Evolutionary conservation across 2,888 invertebrate genomes (phyloP).

Genomic region (Drosophila sordidapex): DNA sequence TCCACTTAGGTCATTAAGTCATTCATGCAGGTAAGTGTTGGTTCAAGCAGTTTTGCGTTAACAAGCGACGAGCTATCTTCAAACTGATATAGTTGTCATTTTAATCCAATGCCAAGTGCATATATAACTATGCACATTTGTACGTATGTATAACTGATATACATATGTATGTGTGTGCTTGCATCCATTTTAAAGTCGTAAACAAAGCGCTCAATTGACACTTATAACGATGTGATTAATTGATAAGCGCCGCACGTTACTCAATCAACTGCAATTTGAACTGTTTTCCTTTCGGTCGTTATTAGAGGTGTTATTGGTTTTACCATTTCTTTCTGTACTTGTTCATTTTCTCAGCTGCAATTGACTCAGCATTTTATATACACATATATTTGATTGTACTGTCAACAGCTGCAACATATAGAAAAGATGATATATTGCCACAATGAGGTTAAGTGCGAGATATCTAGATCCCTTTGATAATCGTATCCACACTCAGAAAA

Average conservation of each 20-base stretch:
- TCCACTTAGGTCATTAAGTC: not conserved
- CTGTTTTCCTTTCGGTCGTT: slow-evolving; percentile 15
- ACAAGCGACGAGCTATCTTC: not conserved
- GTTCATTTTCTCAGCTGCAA: not conserved
- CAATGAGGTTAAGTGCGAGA: not conserved
- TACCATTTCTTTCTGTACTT: slow-evolving; percentile 1
- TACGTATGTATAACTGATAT: not conserved
- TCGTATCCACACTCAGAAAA: not conserved
- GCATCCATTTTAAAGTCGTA: slow-evolving; percentile 44
- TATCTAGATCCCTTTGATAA: not conserved
- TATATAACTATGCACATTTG: not conserved
- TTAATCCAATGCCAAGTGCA: slow-evolving; percentile 9
- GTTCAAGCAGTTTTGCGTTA: not conserved
- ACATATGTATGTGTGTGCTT: not conserved
- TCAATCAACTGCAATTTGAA: slow-evolving; percentile 52
- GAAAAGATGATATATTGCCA: not conserved
- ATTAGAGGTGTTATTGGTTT: slow-evolving; percentile 15
- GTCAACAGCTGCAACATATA: not conserved
- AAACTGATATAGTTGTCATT: not conserved
- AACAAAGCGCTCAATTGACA: slow-evolving; percentile 54
- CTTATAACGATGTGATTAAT: slow-evolving; percentile 35
- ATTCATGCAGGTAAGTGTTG: not conserved
- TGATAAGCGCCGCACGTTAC: slow-evolving; percentile 51
- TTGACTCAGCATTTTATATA: not conserved
- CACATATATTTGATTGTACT: not conserved